These are phyloP conservation scores for Sus scrofa DNA, from an alignment of 2,113 vertebrate genomes.

Conservation along the genomic window T2T-Sscrofa CM000823.6:1542501-1543000, in stretches of 20 bases:
- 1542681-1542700: constrained; percentile 88
- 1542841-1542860: neutral
- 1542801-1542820: neutral
- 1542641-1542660: accelerated
- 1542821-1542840: accelerated
- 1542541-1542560: neutral
- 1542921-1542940: constrained; percentile 93
- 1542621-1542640: neutral
- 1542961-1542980: constrained; percentile 49
- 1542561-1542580: neutral
- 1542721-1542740: constrained; percentile 94
- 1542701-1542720: constrained; percentile 96
- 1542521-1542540: accelerated
- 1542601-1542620: too few relatives aligned
- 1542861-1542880: accelerated
- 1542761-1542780: constrained; percentile 81
- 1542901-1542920: constrained; percentile 88
- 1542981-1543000: constrained; percentile 78
- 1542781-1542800: accelerated
- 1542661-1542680: neutral
- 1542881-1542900: accelerated
- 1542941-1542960: constrained; percentile 74
- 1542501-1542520: too few relatives aligned
- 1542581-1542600: neutral
- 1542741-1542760: constrained; percentile 93